Percentiles rank a stretch among this genome's conserved stretches.
Conservation (phyloP, 2,888 invertebrate genomes). For the Coronaproctus castanopsis region DNA sequence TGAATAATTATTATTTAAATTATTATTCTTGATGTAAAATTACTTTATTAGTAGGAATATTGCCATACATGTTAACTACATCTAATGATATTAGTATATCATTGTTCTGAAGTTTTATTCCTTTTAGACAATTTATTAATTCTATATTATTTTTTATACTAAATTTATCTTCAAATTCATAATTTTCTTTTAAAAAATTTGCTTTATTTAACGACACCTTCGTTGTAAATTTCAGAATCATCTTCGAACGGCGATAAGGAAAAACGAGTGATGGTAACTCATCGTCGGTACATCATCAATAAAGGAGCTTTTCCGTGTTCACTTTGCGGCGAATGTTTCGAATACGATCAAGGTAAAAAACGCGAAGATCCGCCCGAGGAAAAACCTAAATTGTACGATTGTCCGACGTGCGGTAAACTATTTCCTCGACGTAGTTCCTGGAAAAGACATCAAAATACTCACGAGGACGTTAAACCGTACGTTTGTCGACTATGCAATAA, state of each 20-base stretch:
- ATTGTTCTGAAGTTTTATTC: no score
- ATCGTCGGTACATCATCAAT: slow-evolving; percentile 22
- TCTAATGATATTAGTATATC: no score
- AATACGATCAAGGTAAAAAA: slow-evolving; percentile 20
- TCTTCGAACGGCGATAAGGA: slow-evolving; percentile 6
- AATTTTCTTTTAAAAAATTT: no score
- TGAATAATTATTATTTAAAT: no score
- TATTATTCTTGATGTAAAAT: no score
- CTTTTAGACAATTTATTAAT: no score
- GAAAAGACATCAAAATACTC: slow-evolving; percentile 22
- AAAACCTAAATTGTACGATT: slow-evolving; percentile 19
- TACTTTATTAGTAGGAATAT: no score
- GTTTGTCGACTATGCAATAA: slow-evolving; percentile 22
- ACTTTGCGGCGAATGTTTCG: slow-evolving; percentile 21
- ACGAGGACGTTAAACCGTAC: slow-evolving; percentile 21
- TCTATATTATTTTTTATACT: no score
- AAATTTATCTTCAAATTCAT: no score
- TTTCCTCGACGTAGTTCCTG: slow-evolving; percentile 22
- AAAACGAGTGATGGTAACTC: slow-evolving; percentile 16
- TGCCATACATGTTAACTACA: no score
- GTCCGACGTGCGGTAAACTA: slow-evolving; percentile 20
- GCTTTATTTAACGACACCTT: no score
- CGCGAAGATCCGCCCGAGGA: slow-evolving; percentile 18
- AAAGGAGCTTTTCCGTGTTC: slow-evolving; percentile 24
- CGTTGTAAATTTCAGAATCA: not conserved